Base-by-base conservation (phyloP, 1,140 invertebrate genomes). In the Bombus fervidus region DNA sequence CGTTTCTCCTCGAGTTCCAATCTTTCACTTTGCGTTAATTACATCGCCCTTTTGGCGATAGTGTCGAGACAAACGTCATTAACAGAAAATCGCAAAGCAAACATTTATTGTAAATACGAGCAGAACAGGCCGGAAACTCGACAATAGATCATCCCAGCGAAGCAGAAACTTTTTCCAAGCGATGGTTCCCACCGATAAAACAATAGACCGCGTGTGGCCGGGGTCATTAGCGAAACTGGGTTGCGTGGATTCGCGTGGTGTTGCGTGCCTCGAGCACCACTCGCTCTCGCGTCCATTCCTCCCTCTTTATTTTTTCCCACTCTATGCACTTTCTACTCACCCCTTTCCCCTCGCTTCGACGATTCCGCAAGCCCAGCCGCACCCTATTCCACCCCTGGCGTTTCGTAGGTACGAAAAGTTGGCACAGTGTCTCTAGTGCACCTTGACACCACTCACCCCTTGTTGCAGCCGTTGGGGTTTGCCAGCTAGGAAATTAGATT, bases 401-500 rank as follows among this genome's bases (percentile, higher is more conserved):
- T 68, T 77, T 77, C 73, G 76, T 28, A 25, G 31, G 41, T 43
- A 68, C 25, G 34, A 76, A 77, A 83, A 83, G 81, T 83, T 68
- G 72, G 59, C 72, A 39, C 72, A 25, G 28, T 76, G 74, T 77
- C 57, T 53, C 72, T 43, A 57, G 64, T 62, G 31, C 83, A 43
- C 47, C 75, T 62, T 72, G 53, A 80, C 77, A 73, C 53, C 47
- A 53, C 64, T 77, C 25, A 1, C 8, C 28, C 12, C 57, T 37
- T 53, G 57, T 74, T n/a, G 34, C 15, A 43, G 37, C 34, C 25
- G 47, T 18, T 8, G 1, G 34, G 64, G 13, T 53, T 53, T n/a
- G 62, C 25, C 25, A 47, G 9, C 3, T 34, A 25, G 57, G 31
- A 85, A 85, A 85, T 85, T 85, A 85, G 68, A 37, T 80, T 78